A percentile compares a stretch with the other conserved stretches of the same genome.
Conservation (phyloP, 1,140 invertebrate species). For the Papilio polyxenes region DNA sequence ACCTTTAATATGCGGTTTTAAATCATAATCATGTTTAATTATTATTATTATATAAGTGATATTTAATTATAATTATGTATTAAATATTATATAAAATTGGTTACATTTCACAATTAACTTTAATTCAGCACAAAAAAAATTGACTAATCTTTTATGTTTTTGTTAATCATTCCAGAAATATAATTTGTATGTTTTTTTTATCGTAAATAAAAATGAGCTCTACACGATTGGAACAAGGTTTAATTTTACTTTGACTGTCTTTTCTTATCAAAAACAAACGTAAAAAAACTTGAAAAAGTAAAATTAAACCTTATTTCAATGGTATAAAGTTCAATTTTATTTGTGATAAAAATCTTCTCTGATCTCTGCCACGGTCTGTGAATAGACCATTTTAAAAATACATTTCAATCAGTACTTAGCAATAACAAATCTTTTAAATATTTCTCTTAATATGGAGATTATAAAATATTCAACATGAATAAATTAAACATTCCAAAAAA, state of each 20-base stretch:
- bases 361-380: no score
- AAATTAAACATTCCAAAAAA: background rate
- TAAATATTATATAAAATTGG: background rate
- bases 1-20: background rate
- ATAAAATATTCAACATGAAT: background rate
- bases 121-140: no score
- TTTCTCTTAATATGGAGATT: background rate
- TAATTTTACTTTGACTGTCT: no score
- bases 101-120: background rate
- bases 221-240: no score
- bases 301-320: no score
- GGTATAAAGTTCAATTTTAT: no score
- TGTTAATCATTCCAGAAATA: background rate
- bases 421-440: background rate
- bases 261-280: no score
- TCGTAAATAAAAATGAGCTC: no score
- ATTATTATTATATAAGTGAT: background rate
- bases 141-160: no score
- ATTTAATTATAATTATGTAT: background rate
- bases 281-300: no score
- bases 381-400: background rate
- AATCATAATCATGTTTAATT: background rate
- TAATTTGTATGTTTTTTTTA: background rate
- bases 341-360: no score
- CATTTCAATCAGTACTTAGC: background rate